A percentile compares a stretch with the other conserved stretches of the same genome.
Conservation (phyloP, 2,797 vertebrate species). For the Pachyuromys duprasi region DNA sequence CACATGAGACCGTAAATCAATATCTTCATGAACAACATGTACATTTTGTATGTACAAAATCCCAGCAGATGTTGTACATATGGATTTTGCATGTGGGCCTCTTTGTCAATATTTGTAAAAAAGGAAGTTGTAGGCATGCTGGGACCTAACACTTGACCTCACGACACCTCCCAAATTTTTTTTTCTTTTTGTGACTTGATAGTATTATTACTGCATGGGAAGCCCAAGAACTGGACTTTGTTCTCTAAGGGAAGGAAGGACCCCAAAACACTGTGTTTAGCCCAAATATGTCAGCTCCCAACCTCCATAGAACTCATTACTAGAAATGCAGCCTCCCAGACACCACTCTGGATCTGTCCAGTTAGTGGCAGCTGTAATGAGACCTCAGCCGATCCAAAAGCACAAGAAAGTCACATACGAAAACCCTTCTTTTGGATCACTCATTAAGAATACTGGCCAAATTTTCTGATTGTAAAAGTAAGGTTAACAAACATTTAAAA, state of each 20-base stretch:
- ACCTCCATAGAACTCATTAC: neutral
- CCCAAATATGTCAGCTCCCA: neutral
- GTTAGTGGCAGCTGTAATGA: neutral
- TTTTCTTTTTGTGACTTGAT: neutral
- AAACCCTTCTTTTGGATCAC: neutral
- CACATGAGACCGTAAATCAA: neutral
- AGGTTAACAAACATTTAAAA: neutral
- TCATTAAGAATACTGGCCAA: neutral
- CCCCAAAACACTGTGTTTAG: neutral
- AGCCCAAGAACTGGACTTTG: neutral
- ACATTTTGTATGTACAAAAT: neutral
- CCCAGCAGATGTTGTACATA: neutral
- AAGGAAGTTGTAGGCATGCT: neutral
- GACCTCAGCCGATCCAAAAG: neutral
- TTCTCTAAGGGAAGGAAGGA: slow-evolving; percentile 16
- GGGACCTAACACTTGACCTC: neutral
- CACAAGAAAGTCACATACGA: neutral
- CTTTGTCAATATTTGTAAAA: neutral
- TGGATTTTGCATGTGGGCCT: neutral
- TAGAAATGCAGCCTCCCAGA: neutral
- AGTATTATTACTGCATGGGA: neutral
- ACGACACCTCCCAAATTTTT: neutral
- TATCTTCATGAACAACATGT: neutral
- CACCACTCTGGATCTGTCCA: neutral
- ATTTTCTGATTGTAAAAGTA: slow-evolving; percentile 35